These are phyloP conservation scores for Myiozetetes cayanensis DNA, from an alignment of 2,113 vertebrate genomes.

Conservation along the genomic window DNA sequence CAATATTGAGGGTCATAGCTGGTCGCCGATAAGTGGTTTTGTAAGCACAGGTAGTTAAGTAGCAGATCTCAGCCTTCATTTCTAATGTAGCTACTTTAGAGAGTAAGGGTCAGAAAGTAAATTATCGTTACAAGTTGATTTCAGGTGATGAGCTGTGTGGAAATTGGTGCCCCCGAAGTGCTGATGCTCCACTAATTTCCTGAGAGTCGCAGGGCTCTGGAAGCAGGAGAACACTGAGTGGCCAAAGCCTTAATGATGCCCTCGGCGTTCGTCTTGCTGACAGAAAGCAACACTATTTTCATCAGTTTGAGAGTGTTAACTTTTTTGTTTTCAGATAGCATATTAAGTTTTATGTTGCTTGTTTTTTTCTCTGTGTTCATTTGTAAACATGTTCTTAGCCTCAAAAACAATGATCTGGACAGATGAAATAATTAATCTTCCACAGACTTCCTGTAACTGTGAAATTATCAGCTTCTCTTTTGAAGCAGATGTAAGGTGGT, in stretches of 20 bases:
- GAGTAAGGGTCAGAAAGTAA: background rate
- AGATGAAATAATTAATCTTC: background rate
- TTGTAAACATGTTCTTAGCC: background rate
- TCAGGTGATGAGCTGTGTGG: background rate
- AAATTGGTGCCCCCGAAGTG: background rate
- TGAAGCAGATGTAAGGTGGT: constrained; percentile 4
- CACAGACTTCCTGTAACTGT: background rate
- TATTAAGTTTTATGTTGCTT: background rate
- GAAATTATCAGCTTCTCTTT: background rate
- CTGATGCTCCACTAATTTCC: background rate
- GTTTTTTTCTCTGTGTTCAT: background rate
- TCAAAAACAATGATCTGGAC: background rate
- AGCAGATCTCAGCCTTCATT: background rate
- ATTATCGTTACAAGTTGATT: background rate
- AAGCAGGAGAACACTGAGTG: background rate
- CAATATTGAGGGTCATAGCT: background rate
- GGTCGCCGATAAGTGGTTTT: background rate
- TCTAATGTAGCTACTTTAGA: background rate
- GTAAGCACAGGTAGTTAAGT: background rate
- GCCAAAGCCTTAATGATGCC: background rate
- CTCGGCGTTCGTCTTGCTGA: background rate
- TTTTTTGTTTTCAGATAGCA: background rate
- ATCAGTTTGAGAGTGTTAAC: background rate
- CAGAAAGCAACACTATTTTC: background rate
- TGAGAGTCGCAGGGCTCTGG: background rate